Evolutionary conservation across 2,113 vertebrate genomes (phyloP).

Genomic region (Myocastor coypus): DNA sequence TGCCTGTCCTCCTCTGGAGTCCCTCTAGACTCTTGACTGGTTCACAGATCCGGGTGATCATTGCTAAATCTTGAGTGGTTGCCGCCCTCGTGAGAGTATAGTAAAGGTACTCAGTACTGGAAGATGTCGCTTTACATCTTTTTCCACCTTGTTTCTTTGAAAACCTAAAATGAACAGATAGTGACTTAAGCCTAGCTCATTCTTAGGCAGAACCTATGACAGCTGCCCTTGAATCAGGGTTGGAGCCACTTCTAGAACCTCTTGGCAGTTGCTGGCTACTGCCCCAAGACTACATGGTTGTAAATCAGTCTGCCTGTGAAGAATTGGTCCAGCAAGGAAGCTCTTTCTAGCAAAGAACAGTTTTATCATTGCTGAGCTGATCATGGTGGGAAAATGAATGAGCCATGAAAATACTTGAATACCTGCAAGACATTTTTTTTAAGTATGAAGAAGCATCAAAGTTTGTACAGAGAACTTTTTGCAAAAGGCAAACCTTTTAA

Average conservation of each 20-base stretch:
- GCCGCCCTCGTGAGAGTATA: not conserved
- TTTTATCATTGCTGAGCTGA: slow-evolving; percentile 54
- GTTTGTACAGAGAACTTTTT: slow-evolving; percentile 65
- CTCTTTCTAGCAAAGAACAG: slow-evolving; percentile 51
- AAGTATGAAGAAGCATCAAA: slow-evolving; percentile 61
- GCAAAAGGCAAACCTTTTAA: slow-evolving; percentile 47
- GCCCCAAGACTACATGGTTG: slow-evolving; percentile 12
- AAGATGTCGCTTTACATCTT: not conserved
- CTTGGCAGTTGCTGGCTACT: not conserved
- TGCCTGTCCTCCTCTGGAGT: not conserved
- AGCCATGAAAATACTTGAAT: slow-evolving; percentile 28
- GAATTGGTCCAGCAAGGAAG: slow-evolving; percentile 59
- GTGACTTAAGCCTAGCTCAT: slow-evolving; percentile 73
- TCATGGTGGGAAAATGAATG: slow-evolving; percentile 7
- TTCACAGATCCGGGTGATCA: not conserved
- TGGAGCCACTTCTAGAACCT: slow-evolving; percentile 66
- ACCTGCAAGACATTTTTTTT: slow-evolving; percentile 68
- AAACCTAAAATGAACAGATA: not conserved
- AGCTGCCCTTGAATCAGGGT: slow-evolving; percentile 56
- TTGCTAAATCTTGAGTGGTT: slow-evolving; percentile 40
- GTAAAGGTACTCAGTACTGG: slow-evolving; percentile 24
- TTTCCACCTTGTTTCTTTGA: not conserved
- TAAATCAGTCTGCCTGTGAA: slow-evolving; percentile 42
- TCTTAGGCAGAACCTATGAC: slow-evolving; percentile 59
- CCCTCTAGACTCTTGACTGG: not conserved